These are phyloP conservation scores for Euphysa ruthae DNA, from an alignment of 30 jellyfish, hydroid and myxozoan species.

Conservation along the genomic window DNA sequence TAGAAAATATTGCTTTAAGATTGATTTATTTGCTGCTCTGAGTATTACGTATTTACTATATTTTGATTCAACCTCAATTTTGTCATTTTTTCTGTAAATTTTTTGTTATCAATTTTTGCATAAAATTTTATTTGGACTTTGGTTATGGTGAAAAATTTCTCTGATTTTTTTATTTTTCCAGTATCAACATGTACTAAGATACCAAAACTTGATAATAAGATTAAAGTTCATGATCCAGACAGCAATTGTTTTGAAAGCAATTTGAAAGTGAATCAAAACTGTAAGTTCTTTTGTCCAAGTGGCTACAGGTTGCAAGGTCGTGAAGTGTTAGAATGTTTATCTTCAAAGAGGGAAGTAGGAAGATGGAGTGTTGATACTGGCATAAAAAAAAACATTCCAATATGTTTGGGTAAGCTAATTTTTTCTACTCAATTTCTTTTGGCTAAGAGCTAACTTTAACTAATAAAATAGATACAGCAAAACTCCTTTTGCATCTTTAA, in stretches of 20 bases:
- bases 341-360: slow-evolving; percentile 1
- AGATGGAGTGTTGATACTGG: slow-evolving; percentile 16
- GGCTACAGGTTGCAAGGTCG: slow-evolving; percentile 46
- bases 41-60: too few relatives aligned
- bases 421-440: too few relatives aligned
- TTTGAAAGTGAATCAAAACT: slow-evolving; percentile 42
- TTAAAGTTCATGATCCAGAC: slow-evolving; percentile 20
- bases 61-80: background rate
- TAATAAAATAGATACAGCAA: too few relatives aligned
- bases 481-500: too few relatives aligned
- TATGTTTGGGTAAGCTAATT: slow-evolving; percentile 10
- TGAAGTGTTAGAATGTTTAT: slow-evolving; percentile 25
- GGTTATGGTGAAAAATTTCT: background rate
- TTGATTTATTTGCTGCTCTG: too few relatives aligned
- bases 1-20: too few relatives aligned
- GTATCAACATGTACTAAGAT: slow-evolving; percentile 48
- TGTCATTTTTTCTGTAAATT: too few relatives aligned
- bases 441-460: too few relatives aligned
- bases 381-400: slow-evolving; percentile 5
- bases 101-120: too few relatives aligned
- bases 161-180: background rate
- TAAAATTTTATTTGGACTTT: background rate
- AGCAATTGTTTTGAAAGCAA: slow-evolving; percentile 37
- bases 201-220: slow-evolving; percentile 42
- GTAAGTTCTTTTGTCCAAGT: slow-evolving; percentile 44